Evolutionary conservation across 2,113 vertebrate genomes (phyloP).

Genomic region (Archocentrus centrarchus): DNA sequence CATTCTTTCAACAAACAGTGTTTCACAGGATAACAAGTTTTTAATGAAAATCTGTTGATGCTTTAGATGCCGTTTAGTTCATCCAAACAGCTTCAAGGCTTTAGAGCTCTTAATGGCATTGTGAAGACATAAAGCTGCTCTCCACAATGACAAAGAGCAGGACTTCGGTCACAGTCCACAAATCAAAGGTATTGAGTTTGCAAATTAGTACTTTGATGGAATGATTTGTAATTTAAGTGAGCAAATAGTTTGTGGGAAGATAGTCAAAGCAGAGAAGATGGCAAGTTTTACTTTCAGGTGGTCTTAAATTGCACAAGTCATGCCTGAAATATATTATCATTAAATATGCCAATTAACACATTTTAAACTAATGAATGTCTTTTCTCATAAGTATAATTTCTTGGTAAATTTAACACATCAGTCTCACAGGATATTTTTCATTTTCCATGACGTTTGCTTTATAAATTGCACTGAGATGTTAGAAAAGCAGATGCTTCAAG

Average conservation of each 20-base stretch:
- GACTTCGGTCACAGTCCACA: conserved; percentile 5
- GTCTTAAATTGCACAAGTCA: not conserved
- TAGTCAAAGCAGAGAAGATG: not conserved
- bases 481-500: not conserved
- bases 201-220: not conserved
- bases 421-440: not conserved
- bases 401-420: not conserved
- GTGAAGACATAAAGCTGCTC: not conserved
- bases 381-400: too few species aligned
- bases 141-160: not conserved
- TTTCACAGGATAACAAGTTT: not conserved
- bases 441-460: not conserved
- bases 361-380: too few species aligned
- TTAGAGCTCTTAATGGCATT: not conserved
- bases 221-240: conserved; percentile 1
- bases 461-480: not conserved
- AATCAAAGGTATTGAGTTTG: not conserved
- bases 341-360: not conserved
- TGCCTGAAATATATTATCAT: not conserved
- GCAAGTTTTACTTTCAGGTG: not conserved
- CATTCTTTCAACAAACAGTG: not conserved
- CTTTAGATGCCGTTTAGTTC: not conserved
- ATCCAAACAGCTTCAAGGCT: conserved; percentile 7
- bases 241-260: fast-evolving
- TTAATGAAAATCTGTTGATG: not conserved